phyloP scores from a whole-genome alignment of 2,888 invertebrate genomes.

The Eilema caniola region DNA sequence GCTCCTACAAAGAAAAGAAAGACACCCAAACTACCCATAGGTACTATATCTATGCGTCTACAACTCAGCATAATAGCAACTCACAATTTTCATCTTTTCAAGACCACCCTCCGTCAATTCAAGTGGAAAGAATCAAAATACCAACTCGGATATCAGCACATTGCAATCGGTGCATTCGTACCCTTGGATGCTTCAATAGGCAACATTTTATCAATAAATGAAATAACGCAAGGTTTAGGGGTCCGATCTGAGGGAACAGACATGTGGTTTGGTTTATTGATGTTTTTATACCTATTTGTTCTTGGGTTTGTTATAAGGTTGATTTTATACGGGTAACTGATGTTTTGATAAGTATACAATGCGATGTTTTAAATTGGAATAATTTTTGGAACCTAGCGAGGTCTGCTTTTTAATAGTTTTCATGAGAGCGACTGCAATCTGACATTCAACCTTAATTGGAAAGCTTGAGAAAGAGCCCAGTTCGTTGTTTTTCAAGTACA shows the following conservation, averaged over 20 bases:
- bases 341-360: no score
- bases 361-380: no score
- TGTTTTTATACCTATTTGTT: neutral
- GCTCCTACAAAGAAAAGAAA: no score
- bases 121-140: slow-evolving; percentile 74
- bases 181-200: slow-evolving; percentile 63
- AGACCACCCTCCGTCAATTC: slow-evolving; percentile 56
- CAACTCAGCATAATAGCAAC: slow-evolving; percentile 28
- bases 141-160: slow-evolving; percentile 65
- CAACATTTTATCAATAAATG: slow-evolving; percentile 71
- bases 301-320: neutral
- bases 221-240: slow-evolving; percentile 50
- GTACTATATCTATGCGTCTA: neutral
- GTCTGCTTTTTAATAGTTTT: no score
- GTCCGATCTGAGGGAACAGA: slow-evolving; percentile 48
- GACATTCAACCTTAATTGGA: no score
- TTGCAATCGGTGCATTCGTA: slow-evolving; percentile 72
- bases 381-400: no score
- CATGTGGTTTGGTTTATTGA: slow-evolving; percentile 44
- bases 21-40: neutral
- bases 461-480: no score
- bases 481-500: no score
- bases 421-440: no score
- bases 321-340: neutral
- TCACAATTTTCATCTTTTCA: slow-evolving; percentile 22